phyloP scores from a whole-genome alignment of 2,888 invertebrate genomes.

The Tenthredo mesomela region DNA sequence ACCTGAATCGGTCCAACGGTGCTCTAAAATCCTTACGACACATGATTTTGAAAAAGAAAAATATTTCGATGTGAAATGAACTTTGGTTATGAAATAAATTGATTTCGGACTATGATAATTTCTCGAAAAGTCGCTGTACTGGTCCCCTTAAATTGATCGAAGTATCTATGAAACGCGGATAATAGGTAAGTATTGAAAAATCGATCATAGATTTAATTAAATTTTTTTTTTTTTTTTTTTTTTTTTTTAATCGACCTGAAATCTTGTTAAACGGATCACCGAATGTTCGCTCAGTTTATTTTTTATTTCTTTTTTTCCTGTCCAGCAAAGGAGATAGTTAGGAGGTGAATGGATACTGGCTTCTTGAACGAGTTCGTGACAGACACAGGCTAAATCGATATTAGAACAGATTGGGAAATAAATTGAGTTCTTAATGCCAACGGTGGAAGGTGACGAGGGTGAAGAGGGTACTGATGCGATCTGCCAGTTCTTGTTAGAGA shows the following conservation, averaged over 20 bases:
- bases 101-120: too few species aligned
- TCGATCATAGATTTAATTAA: not conserved
- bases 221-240: slow-evolving; percentile 4
- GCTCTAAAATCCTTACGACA: too few species aligned
- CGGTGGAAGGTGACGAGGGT: slow-evolving; percentile 48
- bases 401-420: slow-evolving; percentile 48
- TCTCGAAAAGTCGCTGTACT: too few species aligned
- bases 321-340: slow-evolving; percentile 16
- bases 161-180: not conserved
- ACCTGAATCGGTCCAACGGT: too few species aligned
- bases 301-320: not conserved
- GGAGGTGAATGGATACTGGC: slow-evolving; percentile 18
- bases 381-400: slow-evolving; percentile 49
- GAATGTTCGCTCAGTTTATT: not conserved
- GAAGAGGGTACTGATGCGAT: slow-evolving; percentile 43
- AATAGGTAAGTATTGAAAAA: not conserved
- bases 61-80: too few species aligned
- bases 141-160: too few species aligned
- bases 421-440: slow-evolving; percentile 49
- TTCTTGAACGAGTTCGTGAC: slow-evolving; percentile 39
- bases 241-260: slow-evolving; percentile 11
- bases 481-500: slow-evolving; percentile 38
- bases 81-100: too few species aligned
- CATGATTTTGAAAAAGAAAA: too few species aligned
- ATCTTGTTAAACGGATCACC: slow-evolving; percentile 11